Base-by-base conservation (phyloP, 2,113 vertebrate species). In the Gymnorhina tibicen region DNA sequence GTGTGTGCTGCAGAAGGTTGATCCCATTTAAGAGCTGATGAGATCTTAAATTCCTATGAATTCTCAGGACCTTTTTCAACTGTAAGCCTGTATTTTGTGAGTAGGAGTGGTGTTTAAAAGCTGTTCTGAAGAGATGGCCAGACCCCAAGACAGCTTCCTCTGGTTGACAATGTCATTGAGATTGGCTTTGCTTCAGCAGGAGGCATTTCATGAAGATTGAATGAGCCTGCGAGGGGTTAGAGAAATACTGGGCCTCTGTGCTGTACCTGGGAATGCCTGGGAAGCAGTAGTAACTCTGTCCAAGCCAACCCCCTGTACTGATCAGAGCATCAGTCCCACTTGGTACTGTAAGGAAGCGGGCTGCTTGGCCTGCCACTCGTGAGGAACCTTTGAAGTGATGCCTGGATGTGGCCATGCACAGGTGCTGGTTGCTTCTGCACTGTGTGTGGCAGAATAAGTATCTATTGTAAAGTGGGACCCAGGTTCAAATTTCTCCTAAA, bases 31-130 rank as follows among this genome's bases (percentile, higher is more conserved):
- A 63, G 33, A 94, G 12, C 75, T 60, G 27, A 16, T 33, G 47
- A 70, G 55, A 44, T 14, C 3, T 23, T 91, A 75, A 72, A 81
- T 84, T 83, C 56, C 69, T 81, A 6, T 62, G 41, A 87, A 79
- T 81, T 91, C 76, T 94, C 88, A 92, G 95, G 92, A 68, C 46
- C 68, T 94, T 60, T 33, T 74, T 75, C 77, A 87, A 12, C 37
- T 69, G 19, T 74, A 85, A 87, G 37, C 44, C n/a, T 79, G 20
- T 86, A 21, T 70, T 84, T 58, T 67, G 16, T 16, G 70, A 90
- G 53, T 1, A 0, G 27, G 16, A 21, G 21, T 52, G 41, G 11
- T 74, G 28, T 47, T 91, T 68, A 32, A 95, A 85, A 85, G 15
- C 17, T 73, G 28, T 63, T 93, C 73, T 49, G 24, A 86, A 93